These are phyloP conservation scores for Tetropium fuscum DNA, from an alignment of 2,888 invertebrate species.

Conservation along the genomic window DNA sequence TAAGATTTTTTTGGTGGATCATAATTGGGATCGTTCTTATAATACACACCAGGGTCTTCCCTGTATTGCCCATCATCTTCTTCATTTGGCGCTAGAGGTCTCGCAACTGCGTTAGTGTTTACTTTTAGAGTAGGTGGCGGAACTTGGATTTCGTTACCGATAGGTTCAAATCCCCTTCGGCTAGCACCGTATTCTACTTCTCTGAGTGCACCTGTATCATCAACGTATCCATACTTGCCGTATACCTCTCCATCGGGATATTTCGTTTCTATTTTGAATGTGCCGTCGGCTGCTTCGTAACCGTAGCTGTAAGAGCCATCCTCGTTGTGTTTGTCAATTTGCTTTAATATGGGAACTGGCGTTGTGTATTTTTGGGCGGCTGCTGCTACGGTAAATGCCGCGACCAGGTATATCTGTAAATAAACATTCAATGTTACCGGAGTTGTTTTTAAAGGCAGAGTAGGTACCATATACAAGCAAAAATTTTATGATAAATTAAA, in stretches of 20 bases:
- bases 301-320: conserved; percentile 92
- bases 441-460: too few relatives aligned
- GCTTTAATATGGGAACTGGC: conserved; percentile 84
- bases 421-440: too few relatives aligned
- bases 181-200: conserved; percentile 91
- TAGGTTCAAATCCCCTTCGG: conserved; percentile 84
- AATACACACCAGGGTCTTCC: conserved; percentile 85
- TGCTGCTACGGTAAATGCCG: conserved; percentile 54
- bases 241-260: conserved; percentile 85
- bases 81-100: conserved; percentile 71
- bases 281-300: conserved; percentile 88
- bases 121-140: conserved; percentile 80
- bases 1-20: conserved; percentile 41
- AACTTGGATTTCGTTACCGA: conserved; percentile 81
- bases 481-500: too few relatives aligned
- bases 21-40: conserved; percentile 70
- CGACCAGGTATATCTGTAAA: conserved; percentile 59
- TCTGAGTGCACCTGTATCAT: conserved; percentile 79
- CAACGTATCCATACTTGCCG: conserved; percentile 92
- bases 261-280: conserved; percentile 90
- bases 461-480: too few relatives aligned
- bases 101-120: conserved; percentile 58
- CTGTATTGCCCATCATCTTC: conserved; percentile 89
- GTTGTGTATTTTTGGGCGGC: conserved; percentile 71
- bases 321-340: conserved; percentile 87